Evolutionary conservation across 2,888 invertebrate species (phyloP).

Genomic region (Macrophya annulata): DNA sequence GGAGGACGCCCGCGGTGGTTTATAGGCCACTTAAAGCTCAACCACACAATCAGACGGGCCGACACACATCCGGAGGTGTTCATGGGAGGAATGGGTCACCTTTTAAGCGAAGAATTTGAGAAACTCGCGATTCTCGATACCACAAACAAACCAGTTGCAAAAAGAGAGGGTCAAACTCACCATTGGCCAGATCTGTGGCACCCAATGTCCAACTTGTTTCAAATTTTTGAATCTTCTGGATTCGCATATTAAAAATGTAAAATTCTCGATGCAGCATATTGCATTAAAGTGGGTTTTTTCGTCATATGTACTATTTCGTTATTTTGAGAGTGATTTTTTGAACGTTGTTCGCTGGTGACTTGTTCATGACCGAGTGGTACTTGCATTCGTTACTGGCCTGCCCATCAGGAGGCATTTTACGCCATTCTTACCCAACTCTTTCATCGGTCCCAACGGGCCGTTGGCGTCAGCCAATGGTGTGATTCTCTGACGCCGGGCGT

Average conservation of each 20-base stretch:
- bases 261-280: background rate
- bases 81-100: conserved; percentile 52
- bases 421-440: conserved; percentile 50
- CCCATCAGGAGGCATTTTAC: conserved; percentile 53
- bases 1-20: conserved; percentile 64
- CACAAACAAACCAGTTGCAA: conserved; percentile 14
- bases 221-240: background rate
- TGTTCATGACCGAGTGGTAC: conserved; percentile 42
- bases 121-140: conserved; percentile 20
- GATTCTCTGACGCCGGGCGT: conserved; percentile 44
- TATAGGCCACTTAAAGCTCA: conserved; percentile 66
- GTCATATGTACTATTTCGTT: background rate
- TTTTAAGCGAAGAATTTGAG: conserved; percentile 43
- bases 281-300: background rate
- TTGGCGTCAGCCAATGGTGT: conserved; percentile 52
- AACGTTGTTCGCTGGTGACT: background rate
- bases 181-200: background rate
- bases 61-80: conserved; percentile 57
- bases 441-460: conserved; percentile 44
- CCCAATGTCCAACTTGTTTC: background rate
- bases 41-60: conserved; percentile 57
- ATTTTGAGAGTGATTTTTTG: background rate
- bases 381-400: conserved; percentile 18
- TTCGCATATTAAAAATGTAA: background rate
- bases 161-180: background rate